These are phyloP conservation scores for Phortica variegata DNA, from an alignment of 1,140 invertebrate genomes.

Conservation along the genomic window DNA sequence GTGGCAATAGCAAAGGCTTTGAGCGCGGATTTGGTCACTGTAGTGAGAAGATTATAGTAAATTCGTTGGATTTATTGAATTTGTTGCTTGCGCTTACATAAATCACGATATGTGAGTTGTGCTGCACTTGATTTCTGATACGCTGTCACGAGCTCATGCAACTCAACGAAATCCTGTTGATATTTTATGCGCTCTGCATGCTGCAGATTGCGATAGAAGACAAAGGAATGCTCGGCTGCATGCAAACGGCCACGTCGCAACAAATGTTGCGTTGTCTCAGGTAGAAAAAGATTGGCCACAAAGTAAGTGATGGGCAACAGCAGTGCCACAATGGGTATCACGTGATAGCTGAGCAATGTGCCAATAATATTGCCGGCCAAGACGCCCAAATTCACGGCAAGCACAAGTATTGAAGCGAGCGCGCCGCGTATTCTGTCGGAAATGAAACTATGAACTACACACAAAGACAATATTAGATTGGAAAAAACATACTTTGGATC, in stretches of 20 bases:
- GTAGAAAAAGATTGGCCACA: slow-evolving; percentile 24
- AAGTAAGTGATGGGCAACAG: slow-evolving; percentile 26
- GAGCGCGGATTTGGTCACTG: slow-evolving; percentile 17
- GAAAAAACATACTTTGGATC: slow-evolving; percentile 49
- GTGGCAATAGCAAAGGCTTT: slow-evolving; percentile 23
- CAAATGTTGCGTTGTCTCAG: slow-evolving; percentile 38
- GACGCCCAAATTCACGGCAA: slow-evolving; percentile 37
- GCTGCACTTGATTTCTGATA: background rate
- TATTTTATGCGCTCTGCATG: slow-evolving; percentile 9
- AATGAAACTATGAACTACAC: too few relatives aligned
- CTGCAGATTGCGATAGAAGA: slow-evolving; percentile 40
- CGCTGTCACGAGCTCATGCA: slow-evolving; percentile 19
- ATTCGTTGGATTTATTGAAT: too few relatives aligned
- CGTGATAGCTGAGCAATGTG: slow-evolving; percentile 28
- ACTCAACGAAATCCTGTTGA: slow-evolving; percentile 22
- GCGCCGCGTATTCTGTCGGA: slow-evolving; percentile 44
- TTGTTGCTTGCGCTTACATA: too few relatives aligned
- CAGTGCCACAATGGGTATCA: slow-evolving; percentile 26
- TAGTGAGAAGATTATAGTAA: background rate
- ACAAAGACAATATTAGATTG: too few relatives aligned
- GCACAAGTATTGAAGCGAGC: slow-evolving; percentile 34
- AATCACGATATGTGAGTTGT: background rate
- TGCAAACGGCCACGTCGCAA: slow-evolving; percentile 18
- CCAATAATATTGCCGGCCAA: slow-evolving; percentile 34
- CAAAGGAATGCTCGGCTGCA: slow-evolving; percentile 30